Conservation (phyloP, 2,888 invertebrate species). For the Caenorhabditis uteleia region DNA sequence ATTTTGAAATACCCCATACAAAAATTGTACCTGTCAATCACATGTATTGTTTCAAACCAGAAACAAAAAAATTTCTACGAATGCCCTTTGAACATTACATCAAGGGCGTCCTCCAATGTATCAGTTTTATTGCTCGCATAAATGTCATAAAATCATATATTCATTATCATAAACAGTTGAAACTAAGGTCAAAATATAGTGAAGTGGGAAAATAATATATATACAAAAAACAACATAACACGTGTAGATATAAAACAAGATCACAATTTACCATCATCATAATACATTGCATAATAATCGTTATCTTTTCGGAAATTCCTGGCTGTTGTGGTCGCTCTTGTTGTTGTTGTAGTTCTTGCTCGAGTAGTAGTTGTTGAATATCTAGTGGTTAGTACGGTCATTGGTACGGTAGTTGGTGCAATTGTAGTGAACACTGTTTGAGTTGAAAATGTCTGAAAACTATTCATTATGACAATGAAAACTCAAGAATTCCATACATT, state of each 20-base stretch:
- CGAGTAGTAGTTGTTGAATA: constrained; percentile 28
- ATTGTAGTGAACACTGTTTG: background rate
- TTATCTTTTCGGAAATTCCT: constrained; percentile 62
- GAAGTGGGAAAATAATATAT: background rate
- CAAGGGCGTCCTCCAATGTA: no score
- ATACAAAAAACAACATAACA: background rate
- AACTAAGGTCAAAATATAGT: no score
- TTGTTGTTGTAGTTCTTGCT: constrained; percentile 24
- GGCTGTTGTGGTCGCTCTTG: constrained; percentile 39
- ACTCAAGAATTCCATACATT: background rate
- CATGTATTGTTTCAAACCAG: no score
- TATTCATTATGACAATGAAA: background rate
- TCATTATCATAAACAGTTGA: no score
- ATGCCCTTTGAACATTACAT: no score
- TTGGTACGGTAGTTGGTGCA: constrained; percentile 18
- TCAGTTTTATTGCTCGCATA: no score
- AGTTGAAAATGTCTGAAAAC: background rate
- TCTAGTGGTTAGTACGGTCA: constrained; percentile 19
- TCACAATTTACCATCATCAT: constrained; percentile 50
- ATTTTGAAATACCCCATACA: no score
- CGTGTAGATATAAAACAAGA: background rate
- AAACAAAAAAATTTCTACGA: no score
- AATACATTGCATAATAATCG: constrained; percentile 68
- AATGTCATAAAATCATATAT: no score
- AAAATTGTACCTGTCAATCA: no score